Evolutionary conservation across 2,113 vertebrate species (phyloP).

Genomic region (Caretta caretta): DNA sequence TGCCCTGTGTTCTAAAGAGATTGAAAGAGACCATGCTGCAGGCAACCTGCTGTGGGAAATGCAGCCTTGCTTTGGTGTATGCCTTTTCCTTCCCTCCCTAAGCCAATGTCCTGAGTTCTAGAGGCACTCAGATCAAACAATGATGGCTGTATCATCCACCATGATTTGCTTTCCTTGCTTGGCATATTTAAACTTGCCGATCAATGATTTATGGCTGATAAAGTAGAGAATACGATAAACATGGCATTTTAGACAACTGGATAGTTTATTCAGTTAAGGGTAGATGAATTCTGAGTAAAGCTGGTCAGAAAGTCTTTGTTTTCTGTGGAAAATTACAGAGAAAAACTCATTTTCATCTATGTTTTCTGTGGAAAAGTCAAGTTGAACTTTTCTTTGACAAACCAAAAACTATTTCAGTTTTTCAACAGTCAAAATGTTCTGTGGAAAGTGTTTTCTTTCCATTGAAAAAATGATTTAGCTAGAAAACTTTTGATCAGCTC

Average conservation of each 20-base stretch:
- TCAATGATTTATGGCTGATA: background rate
- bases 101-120: background rate
- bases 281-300: background rate
- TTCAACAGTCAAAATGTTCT: background rate
- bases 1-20: background rate
- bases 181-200: background rate
- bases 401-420: background rate
- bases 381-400: background rate
- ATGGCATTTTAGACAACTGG: background rate
- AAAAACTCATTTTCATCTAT: too few relatives aligned
- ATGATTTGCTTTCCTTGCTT: background rate
- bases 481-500: background rate
- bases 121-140: background rate
- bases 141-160: background rate
- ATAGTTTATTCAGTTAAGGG: background rate
- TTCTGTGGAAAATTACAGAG: background rate
- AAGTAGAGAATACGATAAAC: background rate
- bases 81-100: background rate
- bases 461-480: background rate
- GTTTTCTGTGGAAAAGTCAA: background rate
- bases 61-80: background rate
- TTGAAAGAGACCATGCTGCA: accelerated
- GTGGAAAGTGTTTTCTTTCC: background rate
- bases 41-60: background rate
- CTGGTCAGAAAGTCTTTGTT: background rate